A percentile compares a stretch with the other conserved stretches of the same genome.
Evolutionary conservation across 2,888 invertebrate species (phyloP).

Genomic region (Frankliniella fusca): DNA sequence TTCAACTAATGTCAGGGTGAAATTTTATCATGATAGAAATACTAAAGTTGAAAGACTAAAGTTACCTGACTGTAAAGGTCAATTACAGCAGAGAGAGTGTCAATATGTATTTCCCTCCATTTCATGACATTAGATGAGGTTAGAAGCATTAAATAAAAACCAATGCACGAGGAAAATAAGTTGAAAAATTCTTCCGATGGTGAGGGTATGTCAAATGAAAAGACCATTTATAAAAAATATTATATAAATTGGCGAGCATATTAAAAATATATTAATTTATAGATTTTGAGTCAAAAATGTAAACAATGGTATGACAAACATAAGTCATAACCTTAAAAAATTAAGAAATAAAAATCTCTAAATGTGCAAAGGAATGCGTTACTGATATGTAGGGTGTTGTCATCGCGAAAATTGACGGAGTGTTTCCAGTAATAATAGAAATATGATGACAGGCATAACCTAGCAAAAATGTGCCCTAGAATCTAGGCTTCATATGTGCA

Average conservation of each 20-base stretch:
- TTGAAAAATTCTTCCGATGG: too few species aligned
- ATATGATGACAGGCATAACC: background rate
- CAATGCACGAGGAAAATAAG: too few species aligned
- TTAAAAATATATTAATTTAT: background rate
- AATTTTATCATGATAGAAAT: too few species aligned
- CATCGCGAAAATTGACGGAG: background rate
- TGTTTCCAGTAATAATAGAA: background rate
- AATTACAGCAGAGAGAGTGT: background rate
- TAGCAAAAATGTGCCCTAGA: slow-evolving; percentile 25
- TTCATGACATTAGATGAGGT: background rate
- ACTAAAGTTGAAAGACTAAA: background rate
- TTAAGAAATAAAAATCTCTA: background rate
- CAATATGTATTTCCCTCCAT: background rate
- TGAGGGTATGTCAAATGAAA: background rate
- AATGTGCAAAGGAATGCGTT: background rate
- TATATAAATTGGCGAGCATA: background rate
- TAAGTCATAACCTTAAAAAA: background rate
- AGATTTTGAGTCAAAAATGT: background rate
- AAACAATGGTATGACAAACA: background rate
- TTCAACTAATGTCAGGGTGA: too few species aligned
- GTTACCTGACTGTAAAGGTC: background rate
- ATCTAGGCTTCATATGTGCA: background rate
- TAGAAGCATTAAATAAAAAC: background rate
- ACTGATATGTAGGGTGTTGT: background rate
- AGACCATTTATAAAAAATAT: background rate